These are phyloP conservation scores for Fulmarus glacialis DNA, from an alignment of 2,113 vertebrate genomes.

Conservation along the genomic window DNA sequence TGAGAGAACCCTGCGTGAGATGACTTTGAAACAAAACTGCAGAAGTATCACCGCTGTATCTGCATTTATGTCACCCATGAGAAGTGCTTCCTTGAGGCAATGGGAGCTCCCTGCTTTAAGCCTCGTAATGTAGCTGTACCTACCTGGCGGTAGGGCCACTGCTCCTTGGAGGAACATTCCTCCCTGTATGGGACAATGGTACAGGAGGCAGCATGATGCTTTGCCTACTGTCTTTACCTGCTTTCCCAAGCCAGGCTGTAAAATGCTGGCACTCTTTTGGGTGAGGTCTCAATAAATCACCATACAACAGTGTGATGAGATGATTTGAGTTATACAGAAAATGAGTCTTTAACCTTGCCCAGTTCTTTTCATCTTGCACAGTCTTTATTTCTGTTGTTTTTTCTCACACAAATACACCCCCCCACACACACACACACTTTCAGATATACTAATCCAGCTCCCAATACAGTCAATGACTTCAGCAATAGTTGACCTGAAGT, in stretches of 20 bases:
- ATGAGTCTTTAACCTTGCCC: background rate
- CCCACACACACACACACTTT: background rate
- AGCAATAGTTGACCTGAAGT: background rate
- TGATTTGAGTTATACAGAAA: fast-evolving
- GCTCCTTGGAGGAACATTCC: background rate
- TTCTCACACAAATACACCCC: too few relatives aligned
- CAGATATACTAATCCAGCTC: background rate
- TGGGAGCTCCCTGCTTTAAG: background rate
- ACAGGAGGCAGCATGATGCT: background rate
- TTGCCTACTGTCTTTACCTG: background rate
- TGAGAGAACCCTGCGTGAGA: background rate
- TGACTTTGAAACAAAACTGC: background rate
- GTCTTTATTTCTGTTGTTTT: background rate
- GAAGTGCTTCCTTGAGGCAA: background rate
- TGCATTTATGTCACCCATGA: background rate
- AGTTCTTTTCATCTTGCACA: background rate
- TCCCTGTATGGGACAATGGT: background rate
- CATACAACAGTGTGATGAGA: fast-evolving
- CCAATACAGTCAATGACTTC: background rate
- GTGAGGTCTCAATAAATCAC: background rate
- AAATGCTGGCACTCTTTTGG: background rate
- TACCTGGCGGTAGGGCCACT: background rate
- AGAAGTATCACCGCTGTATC: background rate
- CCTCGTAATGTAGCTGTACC: fast-evolving
- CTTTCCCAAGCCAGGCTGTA: background rate